Percentiles rank a stretch among this genome's conserved stretches.
These are phyloP conservation scores for Epinephelus lanceolatus DNA, from an alignment of 2,113 vertebrate species.

Conservation along the genomic window DNA sequence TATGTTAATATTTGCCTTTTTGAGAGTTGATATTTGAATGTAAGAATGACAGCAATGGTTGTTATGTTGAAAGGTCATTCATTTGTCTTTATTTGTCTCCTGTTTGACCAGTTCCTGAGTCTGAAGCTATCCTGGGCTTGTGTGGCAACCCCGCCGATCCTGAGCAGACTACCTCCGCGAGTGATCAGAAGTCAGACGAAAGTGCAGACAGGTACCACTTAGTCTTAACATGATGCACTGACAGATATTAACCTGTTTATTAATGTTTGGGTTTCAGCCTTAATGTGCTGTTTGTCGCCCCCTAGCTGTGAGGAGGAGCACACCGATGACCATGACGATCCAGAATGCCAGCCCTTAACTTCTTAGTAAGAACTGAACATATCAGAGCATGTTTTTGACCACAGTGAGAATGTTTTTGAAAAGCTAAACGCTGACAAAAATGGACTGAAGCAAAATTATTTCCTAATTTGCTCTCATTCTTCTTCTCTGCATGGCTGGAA, in stretches of 20 bases:
- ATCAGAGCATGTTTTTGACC: not conserved
- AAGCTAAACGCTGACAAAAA: too few species aligned
- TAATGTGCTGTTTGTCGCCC: not conserved
- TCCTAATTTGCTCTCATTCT: not conserved
- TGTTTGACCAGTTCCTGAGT: not conserved
- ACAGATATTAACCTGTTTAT: not conserved
- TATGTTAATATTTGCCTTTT: too few species aligned
- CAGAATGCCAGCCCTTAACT: not conserved
- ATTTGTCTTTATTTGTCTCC: not conserved
- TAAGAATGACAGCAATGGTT: not conserved
- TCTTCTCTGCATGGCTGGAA: not conserved
- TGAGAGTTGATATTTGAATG: not conserved
- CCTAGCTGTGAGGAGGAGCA: not conserved
- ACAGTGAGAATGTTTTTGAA: too few species aligned
- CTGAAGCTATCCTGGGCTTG: not conserved
- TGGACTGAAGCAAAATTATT: too few species aligned
- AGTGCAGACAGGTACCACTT: not conserved
- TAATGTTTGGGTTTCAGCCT: not conserved
- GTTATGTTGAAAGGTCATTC: not conserved
- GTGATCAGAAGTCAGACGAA: accelerated
- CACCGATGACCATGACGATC: not conserved
- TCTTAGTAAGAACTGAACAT: not conserved
- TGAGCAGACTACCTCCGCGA: too few species aligned
- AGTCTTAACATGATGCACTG: not conserved
- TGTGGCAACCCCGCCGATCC: not conserved